Conservation (phyloP, 2,113 vertebrate species). For the Microtus richardsoni region DNA sequence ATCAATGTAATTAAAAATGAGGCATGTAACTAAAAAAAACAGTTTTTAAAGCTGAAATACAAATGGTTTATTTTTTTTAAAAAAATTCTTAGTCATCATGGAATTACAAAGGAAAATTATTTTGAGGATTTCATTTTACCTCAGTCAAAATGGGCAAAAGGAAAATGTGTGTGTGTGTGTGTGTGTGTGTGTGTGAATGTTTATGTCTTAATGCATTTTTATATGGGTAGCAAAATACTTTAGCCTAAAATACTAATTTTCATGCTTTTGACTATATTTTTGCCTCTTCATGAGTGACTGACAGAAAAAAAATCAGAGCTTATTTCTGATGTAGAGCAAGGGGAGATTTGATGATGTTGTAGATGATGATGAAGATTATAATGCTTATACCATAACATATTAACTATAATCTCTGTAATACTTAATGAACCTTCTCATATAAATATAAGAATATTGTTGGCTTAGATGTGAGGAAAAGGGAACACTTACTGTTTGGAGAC, state of each 20-base stretch:
- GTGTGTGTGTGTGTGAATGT: too few species aligned
- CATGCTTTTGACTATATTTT: background rate
- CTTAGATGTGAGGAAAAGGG: background rate
- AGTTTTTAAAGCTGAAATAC: background rate
- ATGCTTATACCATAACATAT: background rate
- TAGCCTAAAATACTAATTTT: slow-evolving; percentile 11
- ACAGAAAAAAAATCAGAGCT: background rate
- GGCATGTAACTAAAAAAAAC: background rate
- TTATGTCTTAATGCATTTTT: background rate
- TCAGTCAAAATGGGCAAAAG: background rate
- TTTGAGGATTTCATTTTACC: background rate
- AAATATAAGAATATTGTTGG: background rate
- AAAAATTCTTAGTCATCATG: background rate
- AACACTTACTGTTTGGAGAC: background rate
- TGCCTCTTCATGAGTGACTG: background rate
- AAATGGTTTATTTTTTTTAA: background rate
- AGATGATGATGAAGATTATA: background rate
- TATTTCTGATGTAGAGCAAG: background rate
- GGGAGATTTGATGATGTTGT: background rate
- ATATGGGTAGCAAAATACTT: background rate
- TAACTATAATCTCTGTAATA: background rate
- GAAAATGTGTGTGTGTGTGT: background rate
- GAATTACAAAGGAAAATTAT: background rate
- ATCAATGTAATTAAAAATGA: background rate
- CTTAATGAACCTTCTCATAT: background rate